These are phyloP conservation scores for Odocoileus hemionus DNA, from an alignment of 2,113 vertebrate species.

Conservation along the genomic window DNA sequence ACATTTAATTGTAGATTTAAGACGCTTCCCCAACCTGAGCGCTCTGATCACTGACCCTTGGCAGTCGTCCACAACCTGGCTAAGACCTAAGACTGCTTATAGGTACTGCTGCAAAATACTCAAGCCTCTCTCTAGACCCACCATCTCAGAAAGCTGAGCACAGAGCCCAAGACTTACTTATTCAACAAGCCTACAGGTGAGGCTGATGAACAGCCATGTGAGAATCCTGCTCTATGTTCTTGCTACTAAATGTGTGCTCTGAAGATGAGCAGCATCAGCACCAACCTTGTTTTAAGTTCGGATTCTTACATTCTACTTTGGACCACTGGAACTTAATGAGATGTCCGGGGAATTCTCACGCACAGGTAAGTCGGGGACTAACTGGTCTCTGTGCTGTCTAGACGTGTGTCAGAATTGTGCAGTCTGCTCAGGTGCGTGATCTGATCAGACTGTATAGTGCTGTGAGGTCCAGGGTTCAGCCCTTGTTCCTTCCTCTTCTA, in stretches of 20 bases:
- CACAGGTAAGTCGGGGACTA: too few species aligned
- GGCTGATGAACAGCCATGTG: not conserved
- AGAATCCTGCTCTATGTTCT: not conserved
- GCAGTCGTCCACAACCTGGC: not conserved
- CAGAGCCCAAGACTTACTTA: not conserved
- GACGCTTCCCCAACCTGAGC: not conserved
- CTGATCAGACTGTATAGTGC: not conserved
- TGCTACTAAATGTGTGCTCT: not conserved
- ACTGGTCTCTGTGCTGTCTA: not conserved
- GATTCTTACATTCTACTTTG: not conserved
- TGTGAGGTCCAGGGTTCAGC: not conserved
- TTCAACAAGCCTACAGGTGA: not conserved
- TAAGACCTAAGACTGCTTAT: not conserved
- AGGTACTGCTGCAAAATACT: not conserved
- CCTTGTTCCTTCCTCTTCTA: not conserved
- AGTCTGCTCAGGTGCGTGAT: not conserved
- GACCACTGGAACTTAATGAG: not conserved
- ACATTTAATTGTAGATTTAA: not conserved
- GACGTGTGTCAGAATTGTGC: fast-evolving
- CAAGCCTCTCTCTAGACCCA: not conserved
- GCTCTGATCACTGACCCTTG: not conserved
- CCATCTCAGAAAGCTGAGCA: not conserved
- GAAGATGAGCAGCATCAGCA: not conserved
- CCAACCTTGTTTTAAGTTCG: not conserved
- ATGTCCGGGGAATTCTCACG: not conserved